phyloP scores from a whole-genome alignment of 1,140 invertebrate species.

The Eupeodes corollae region DNA sequence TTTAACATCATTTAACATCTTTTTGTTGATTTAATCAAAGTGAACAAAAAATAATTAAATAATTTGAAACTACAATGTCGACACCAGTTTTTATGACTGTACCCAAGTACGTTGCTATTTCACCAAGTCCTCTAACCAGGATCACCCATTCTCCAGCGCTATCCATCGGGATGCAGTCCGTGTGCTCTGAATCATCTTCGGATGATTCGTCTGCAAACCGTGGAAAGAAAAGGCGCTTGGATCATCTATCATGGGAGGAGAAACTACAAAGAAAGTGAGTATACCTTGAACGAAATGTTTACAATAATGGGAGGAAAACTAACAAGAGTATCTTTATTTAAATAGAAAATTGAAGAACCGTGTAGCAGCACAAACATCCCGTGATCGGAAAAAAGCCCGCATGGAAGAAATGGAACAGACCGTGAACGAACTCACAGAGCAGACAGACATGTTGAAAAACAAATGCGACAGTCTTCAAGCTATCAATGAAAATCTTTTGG shows the following conservation, averaged over 20 bases:
- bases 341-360: constrained; percentile 90
- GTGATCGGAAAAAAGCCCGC: constrained; percentile 91
- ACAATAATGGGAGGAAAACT: too few species aligned
- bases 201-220: constrained; percentile 21
- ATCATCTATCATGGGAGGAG: constrained; percentile 71
- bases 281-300: too few species aligned
- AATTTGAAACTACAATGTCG: constrained; percentile 28
- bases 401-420: constrained; percentile 77
- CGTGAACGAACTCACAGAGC: constrained; percentile 50
- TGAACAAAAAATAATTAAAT: constrained; percentile 1
- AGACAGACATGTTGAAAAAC: constrained; percentile 49
- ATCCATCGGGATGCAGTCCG: constrained; percentile 35
- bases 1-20: background rate
- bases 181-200: constrained; percentile 18
- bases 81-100: constrained; percentile 42
- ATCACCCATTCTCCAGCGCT: constrained; percentile 41
- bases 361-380: constrained; percentile 93
- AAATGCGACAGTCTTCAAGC: constrained; percentile 53
- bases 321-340: constrained; percentile 13
- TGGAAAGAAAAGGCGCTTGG: constrained; percentile 58
- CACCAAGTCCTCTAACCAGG: constrained; percentile 40
- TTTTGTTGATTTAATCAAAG: background rate
- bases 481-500: constrained; percentile 51
- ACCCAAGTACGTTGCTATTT: constrained; percentile 34
- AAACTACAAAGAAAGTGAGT: constrained; percentile 73